Evolutionary conservation across 2,797 vertebrate genomes (phyloP), one percentile per base, ranked within the genome.

Genomic region (Tragelaphus eurycerus): DNA sequence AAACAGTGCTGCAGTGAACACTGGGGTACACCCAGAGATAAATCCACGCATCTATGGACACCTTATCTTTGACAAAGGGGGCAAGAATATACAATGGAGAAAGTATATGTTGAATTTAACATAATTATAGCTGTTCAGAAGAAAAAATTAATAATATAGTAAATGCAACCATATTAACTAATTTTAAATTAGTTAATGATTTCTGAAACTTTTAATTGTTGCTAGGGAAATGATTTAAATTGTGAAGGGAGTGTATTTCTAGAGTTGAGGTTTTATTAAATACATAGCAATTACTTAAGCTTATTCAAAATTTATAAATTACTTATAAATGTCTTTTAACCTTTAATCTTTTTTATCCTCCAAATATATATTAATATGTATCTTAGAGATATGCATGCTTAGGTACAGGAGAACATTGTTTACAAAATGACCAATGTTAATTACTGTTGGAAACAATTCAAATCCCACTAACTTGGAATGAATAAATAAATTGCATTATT

Each of bases 141-240:
- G 31, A 67, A 62, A 91, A 78, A 50, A 12, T 62, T 21, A 85
- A 67, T 59, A 82, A 57, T 52, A 59, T 52, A 38, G 38, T 57
- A 52, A 76, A 19, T 79, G 78, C 5, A 91, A 94, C 4, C 25
- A 64, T 1, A 52, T 85, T 85, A 38, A 71, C n/a, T 84, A 9
- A 62, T 93, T 95, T 89, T 54, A 89, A 93, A 64, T 50, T 23
- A 27, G 3, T 93, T 93, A 91, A 25, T 91, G 52, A 46, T 89
- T 95, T 62, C 57, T 74, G 54, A 93, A 92, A 74, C 21, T 67
- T 95, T 71, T 89, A 96, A 52, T 86, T 54, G 16, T 84, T 83
- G 15, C 11, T 25, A n/a, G 46, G 21, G 48, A 90, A 85, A 55
- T 3, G 50, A 54, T 81, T 67, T 86, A 62, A 93, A 79, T 55